phyloP scores from a whole-genome alignment of 2,888 invertebrate species.

The Protula sp. region DNA sequence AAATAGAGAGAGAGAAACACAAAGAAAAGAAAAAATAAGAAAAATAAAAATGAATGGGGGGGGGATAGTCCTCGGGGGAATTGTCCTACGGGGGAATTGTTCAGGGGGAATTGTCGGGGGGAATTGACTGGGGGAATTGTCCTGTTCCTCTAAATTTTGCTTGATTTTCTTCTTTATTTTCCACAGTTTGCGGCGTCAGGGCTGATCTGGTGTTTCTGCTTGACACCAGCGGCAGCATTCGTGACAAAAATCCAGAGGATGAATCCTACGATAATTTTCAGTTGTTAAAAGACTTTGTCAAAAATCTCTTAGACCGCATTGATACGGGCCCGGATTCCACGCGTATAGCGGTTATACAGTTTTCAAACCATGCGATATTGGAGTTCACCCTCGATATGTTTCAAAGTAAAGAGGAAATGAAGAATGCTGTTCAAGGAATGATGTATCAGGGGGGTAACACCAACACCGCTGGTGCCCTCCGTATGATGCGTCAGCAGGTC shows the following conservation, averaged over 20 bases:
- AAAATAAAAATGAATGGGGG: too few relatives aligned
- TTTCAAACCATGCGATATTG: slow-evolving; percentile 12
- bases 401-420: slow-evolving; percentile 3
- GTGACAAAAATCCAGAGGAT: neutral
- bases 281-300: slow-evolving; percentile 9
- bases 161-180: neutral
- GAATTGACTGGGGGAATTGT: too few relatives aligned
- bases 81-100: too few relatives aligned
- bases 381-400: slow-evolving; percentile 15
- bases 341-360: slow-evolving; percentile 14
- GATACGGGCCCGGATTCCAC: slow-evolving; percentile 10
- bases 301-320: slow-evolving; percentile 9
- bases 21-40: too few relatives aligned
- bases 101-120: too few relatives aligned
- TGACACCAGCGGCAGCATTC: neutral
- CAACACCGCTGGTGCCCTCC: slow-evolving; percentile 14
- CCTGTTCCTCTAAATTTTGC: too few relatives aligned
- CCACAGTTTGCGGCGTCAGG: neutral
- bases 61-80: too few relatives aligned
- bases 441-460: slow-evolving; percentile 14
- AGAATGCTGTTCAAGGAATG: slow-evolving; percentile 6
- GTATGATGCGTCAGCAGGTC: slow-evolving; percentile 19
- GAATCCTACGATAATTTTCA: slow-evolving; percentile 1
- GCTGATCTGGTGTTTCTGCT: neutral
- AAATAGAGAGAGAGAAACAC: too few relatives aligned